phyloP scores from a whole-genome alignment of 2,797 vertebrate genomes.

The Chelidonichthys spinosus region DNA sequence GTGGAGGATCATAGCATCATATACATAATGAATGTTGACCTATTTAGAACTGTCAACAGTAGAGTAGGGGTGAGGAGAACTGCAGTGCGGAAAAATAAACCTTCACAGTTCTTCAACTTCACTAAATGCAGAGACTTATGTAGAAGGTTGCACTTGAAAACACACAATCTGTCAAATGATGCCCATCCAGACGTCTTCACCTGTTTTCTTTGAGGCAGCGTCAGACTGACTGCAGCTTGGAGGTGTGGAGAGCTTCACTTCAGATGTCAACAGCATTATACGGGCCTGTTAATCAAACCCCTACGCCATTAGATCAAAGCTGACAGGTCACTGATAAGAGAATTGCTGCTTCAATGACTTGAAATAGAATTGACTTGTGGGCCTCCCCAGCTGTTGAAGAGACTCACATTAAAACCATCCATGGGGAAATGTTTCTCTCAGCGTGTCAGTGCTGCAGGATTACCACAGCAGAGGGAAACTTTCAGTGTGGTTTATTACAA shows the following conservation, averaged over 20 bases:
- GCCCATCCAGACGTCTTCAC: background rate
- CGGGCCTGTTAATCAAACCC: constrained; percentile 47
- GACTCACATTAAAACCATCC: constrained; percentile 55
- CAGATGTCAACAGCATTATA: constrained; percentile 37
- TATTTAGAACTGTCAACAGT: background rate
- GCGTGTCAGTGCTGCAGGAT: constrained; percentile 32
- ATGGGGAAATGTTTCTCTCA: constrained; percentile 46
- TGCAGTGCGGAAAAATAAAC: background rate
- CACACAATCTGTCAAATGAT: background rate
- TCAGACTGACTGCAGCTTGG: constrained; percentile 17
- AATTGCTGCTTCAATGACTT: constrained; percentile 53
- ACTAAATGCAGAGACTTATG: constrained; percentile 3
- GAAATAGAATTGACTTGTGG: constrained; percentile 58
- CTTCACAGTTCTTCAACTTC: constrained; percentile 1
- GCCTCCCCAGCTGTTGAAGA: constrained; percentile 41
- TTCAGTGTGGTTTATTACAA: background rate
- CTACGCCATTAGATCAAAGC: constrained; percentile 42
- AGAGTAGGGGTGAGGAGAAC: background rate
- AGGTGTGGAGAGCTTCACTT: constrained; percentile 41
- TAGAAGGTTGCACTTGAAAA: background rate
- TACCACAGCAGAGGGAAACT: constrained; percentile 2
- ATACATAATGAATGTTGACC: background rate
- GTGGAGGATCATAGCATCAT: no score
- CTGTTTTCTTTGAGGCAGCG: constrained; percentile 10
- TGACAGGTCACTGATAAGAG: constrained; percentile 59